Conservation (phyloP, 2,888 invertebrate genomes). For the Heliconius ethilla region DNA sequence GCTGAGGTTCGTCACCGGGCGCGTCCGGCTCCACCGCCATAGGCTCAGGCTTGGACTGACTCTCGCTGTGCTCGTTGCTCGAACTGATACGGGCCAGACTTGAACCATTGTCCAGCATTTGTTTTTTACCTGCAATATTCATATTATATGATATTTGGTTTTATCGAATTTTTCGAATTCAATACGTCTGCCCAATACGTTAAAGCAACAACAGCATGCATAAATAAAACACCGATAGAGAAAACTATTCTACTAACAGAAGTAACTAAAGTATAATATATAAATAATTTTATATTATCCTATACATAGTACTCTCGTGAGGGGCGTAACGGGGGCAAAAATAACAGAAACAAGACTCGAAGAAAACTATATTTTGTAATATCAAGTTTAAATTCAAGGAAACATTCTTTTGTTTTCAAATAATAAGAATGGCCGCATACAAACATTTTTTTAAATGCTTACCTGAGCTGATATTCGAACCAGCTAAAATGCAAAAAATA, state of each 20-base stretch:
- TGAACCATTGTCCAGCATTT: conserved; percentile 58
- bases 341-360: conserved; percentile 1
- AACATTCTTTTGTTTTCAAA: conserved; percentile 3
- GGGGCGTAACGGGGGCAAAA: neutral
- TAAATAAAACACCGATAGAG: conserved; percentile 1
- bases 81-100: conserved; percentile 67
- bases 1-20: conserved; percentile 43
- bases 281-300: conserved; percentile 10
- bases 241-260: conserved; percentile 1
- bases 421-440: conserved; percentile 15
- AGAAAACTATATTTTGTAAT: neutral
- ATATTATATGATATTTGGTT: neutral
- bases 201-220: conserved; percentile 14
- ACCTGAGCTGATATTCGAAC: conserved; percentile 21
- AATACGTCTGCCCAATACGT: neutral
- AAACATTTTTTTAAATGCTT: conserved; percentile 7
- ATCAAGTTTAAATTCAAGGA: neutral
- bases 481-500: conserved; percentile 16
- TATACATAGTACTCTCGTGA: neutral
- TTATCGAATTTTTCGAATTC: neutral
- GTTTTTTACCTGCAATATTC: conserved; percentile 78
- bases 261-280: neutral
- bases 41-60: conserved; percentile 33
- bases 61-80: conserved; percentile 73
- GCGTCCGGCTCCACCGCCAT: conserved; percentile 41